These are phyloP conservation scores for Mareca strepera DNA, from an alignment of 2,797 vertebrate species.

Conservation along the genomic window DNA sequence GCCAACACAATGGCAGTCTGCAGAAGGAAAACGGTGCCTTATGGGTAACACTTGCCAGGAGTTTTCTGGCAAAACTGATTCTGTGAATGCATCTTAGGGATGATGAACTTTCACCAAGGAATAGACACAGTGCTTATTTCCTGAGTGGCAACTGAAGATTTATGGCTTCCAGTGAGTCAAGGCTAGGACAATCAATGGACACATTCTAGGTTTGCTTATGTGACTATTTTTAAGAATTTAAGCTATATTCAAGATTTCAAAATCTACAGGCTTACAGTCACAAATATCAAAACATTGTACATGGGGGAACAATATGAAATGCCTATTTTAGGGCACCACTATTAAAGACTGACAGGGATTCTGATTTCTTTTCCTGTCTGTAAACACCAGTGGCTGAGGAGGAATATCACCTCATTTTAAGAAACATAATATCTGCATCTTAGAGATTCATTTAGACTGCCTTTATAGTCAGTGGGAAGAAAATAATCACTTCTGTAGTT, in stretches of 20 bases:
- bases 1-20: not conserved
- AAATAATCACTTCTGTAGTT: not conserved
- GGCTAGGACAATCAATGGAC: not conserved
- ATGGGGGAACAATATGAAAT: not conserved
- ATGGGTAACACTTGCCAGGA: fast-evolving
- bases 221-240: not conserved
- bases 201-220: not conserved
- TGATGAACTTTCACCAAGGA: not conserved
- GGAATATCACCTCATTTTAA: not conserved
- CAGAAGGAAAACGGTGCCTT: not conserved
- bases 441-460: not conserved
- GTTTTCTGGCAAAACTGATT: not conserved
- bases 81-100: not conserved
- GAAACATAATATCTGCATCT: not conserved
- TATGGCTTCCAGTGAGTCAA: not conserved
- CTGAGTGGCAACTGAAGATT: not conserved
- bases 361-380: not conserved
- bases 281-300: not conserved
- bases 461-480: not conserved
- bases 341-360: not conserved
- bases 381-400: not conserved
- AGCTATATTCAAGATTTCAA: not conserved
- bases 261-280: not conserved
- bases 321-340: not conserved
- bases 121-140: not conserved